Base-by-base conservation (phyloP, 2,888 invertebrate genomes). In the Troides oblongomaculatus region DNA sequence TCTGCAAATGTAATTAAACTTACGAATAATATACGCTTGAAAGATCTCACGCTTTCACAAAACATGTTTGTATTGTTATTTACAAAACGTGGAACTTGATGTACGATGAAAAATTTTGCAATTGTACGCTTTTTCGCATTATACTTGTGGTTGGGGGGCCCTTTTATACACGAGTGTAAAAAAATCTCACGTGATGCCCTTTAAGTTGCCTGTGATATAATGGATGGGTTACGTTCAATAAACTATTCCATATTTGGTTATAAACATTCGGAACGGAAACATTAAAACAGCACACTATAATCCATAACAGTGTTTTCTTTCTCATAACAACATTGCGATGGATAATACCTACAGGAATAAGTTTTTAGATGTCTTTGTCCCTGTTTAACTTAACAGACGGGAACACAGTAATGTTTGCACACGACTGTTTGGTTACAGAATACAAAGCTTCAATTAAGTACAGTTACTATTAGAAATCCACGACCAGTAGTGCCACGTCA, bases 131-230 rank as follows among this genome's bases (percentile, higher is more conserved):
- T 53, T 70, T 63, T 66, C 25, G 59, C 46, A 43, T n/a, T 59
- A 18, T 12, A 21, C 6, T 14, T 18, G 10, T 10, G 7, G 25
- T 10, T 36, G 6, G 8, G 50, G 17, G 36, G 17, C 57, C 46
- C 62, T 62, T 66, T 53, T 43, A 39, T 62, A 39, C n/a, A 30
- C 12, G 21, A 30, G 12, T n/a, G 62, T 66, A 65, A 70, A 70
- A 21, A 50, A 66, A 70, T 66, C 53, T 70, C 36, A 62, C 69
- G 62, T 66, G 70, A 57, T 66, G 66, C 66, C 70, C 66, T 66
- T 70, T 70, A 12, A 59, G 59, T 59, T 25, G 2, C 18, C 56
- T 21, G 8, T 60, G 23, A 18, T 10, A 56, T 53, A 57, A 36
- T 58, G 62, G 58, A 66, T 57, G 53, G 53, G 23, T 50, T 46